These are phyloP conservation scores for Athetis lepigone DNA, from an alignment of 2,888 invertebrate species.

Conservation along the genomic window DNA sequence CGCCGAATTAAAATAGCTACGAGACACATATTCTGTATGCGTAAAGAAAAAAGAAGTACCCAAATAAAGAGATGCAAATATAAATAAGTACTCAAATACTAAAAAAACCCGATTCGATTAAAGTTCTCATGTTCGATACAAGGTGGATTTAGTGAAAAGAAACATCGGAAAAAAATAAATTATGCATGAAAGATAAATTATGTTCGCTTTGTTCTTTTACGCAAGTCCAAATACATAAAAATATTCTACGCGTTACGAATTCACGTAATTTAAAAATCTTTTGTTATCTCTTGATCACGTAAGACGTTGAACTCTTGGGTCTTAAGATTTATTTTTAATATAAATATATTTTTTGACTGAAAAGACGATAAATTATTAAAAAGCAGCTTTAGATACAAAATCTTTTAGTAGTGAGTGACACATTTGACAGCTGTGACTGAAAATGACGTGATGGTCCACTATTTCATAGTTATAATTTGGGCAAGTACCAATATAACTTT, in stretches of 20 bases:
- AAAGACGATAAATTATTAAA: constrained; percentile 5
- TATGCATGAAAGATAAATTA: constrained; percentile 64
- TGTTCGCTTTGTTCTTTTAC: constrained; percentile 49
- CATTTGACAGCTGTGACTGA: too few species aligned
- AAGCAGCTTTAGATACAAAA: neutral
- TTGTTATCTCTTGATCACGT: constrained; percentile 39
- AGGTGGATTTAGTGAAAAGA: constrained; percentile 13
- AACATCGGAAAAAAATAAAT: constrained; percentile 30
- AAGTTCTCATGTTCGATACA: constrained; percentile 4
- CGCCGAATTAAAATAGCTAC: constrained; percentile 12
- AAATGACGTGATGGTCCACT: too few species aligned
- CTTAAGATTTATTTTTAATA: constrained; percentile 15
- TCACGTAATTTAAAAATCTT: constrained; percentile 51
- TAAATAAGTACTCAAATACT: too few species aligned
- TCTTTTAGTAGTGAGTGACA: too few species aligned
- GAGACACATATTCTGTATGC: neutral
- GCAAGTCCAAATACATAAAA: constrained; percentile 52
- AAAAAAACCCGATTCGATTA: constrained; percentile 4
- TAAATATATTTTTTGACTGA: constrained; percentile 25
- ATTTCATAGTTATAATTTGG: too few species aligned
- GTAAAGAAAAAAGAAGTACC: neutral
- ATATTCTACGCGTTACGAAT: constrained; percentile 53
- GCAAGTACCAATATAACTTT: too few species aligned
- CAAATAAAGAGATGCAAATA: constrained; percentile 12
- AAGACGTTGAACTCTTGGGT: constrained; percentile 22